Conservation (phyloP, 2,113 vertebrate genomes). For the Sylvia atricapilla region DNA sequence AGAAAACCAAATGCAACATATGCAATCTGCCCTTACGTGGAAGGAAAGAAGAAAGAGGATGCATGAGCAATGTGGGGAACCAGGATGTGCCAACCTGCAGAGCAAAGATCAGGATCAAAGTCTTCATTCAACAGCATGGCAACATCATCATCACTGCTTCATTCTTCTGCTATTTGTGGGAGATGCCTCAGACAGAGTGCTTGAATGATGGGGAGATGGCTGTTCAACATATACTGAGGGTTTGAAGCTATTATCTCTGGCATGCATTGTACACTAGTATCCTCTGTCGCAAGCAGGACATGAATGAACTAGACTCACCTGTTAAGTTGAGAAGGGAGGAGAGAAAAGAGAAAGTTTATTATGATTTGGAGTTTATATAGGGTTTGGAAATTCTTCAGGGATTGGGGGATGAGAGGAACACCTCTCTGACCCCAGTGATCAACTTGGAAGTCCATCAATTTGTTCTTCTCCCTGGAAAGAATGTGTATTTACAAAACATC, state of each 20-base stretch:
- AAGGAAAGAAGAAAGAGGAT: background rate
- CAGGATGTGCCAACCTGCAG: background rate
- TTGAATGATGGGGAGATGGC: background rate
- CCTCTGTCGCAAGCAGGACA: too few species aligned
- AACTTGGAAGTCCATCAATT: too few species aligned
- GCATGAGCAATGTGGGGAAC: background rate
- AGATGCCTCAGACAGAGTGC: background rate
- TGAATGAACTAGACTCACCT: too few species aligned
- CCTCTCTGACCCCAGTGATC: too few species aligned
- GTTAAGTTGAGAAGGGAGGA: too few species aligned
- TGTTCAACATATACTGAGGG: background rate
- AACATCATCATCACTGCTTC: background rate
- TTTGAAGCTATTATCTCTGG: background rate
- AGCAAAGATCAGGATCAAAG: background rate
- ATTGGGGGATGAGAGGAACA: too few species aligned
- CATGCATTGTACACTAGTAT: background rate
- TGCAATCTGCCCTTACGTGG: fast-evolving
- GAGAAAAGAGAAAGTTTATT: too few species aligned
- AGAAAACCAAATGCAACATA: background rate
- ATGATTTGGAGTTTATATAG: too few species aligned
- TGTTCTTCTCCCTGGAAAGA: too few species aligned
- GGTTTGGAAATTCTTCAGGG: too few species aligned
- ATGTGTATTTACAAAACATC: too few species aligned
- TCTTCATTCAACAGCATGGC: background rate
- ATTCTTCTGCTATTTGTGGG: background rate